Conservation (phyloP, 1,140 invertebrate genomes). For the Temnothorax nylanderi region DNA sequence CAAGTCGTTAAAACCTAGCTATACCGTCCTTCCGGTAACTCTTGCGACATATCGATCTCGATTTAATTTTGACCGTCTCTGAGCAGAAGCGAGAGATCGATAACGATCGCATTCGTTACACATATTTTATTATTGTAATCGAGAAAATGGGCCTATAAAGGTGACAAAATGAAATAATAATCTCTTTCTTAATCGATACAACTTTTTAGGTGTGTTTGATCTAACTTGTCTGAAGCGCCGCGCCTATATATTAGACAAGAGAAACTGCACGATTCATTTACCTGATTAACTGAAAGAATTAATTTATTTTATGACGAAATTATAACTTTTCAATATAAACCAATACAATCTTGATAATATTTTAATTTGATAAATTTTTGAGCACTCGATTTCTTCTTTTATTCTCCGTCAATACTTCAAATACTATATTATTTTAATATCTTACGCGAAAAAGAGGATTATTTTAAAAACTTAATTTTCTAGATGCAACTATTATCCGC, state of each 20-base stretch:
- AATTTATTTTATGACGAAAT: background rate
- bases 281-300: background rate
- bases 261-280: background rate
- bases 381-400: background rate
- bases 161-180: background rate
- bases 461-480: background rate
- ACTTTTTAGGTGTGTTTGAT: background rate
- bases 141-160: background rate
- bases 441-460: background rate
- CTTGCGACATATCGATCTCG: conserved; percentile 41
- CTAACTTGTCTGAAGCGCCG: background rate
- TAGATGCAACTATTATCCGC: background rate
- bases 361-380: background rate
- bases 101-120: background rate
- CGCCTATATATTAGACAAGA: background rate
- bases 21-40: conserved; percentile 33
- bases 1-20: background rate
- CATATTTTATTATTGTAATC: background rate
- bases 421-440: background rate
- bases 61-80: background rate
- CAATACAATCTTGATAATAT: background rate
- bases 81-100: background rate
- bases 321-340: background rate
- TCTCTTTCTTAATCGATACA: background rate
- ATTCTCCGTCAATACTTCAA: background rate